Base-by-base conservation (phyloP, 1,140 invertebrate genomes). In the Calephelis virginiensis region DNA sequence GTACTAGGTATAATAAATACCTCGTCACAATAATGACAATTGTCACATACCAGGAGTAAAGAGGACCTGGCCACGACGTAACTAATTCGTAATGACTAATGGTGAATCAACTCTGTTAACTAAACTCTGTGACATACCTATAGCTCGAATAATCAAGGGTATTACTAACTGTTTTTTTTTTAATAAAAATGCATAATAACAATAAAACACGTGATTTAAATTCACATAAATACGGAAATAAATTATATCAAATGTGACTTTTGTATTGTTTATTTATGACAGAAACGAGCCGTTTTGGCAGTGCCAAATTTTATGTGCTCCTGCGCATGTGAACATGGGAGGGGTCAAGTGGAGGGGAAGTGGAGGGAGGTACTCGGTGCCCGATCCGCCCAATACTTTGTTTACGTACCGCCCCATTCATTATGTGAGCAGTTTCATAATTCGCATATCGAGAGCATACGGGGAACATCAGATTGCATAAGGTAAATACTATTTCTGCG, bases 331-430 rank as follows among this genome's bases (percentile, higher is more conserved):
- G 76, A 63, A 67, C 43, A 17, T 62, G 61, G 62, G 72, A 65
- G 70, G 75, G 67, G 64, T 53, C 53, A 64, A 70, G 63, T 69
- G 61, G 70, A 69, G 77, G 69, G 73, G 74, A 75, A 76, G 74
- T 68, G 68, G 74, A 67, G 75, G 82, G 86, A 77, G 77, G 83
- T 71, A 75, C 76, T 74, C 80, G 67, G 83, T 87, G 78, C 82
- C 85, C 77, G 82, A 75, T 80, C 82, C 86, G 83, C 86, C 86
- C 85, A 85, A 81, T 76, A 83, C 86, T 86, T 87, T 87, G 85
- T 87, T 87, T 84, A 87, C 80, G 86, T 81, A 82, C 85, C 86
- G 85, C 85, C 86, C 85, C 81, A 67, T 74, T 85, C 82, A 87
- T 87, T 87, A 86, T 70, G 72, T 68, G 66, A 61, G 72, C 75